Evolutionary conservation across 1,140 invertebrate species (phyloP), one percentile per base, ranked within the genome.

Genomic region (Bombus breviceps): DNA sequence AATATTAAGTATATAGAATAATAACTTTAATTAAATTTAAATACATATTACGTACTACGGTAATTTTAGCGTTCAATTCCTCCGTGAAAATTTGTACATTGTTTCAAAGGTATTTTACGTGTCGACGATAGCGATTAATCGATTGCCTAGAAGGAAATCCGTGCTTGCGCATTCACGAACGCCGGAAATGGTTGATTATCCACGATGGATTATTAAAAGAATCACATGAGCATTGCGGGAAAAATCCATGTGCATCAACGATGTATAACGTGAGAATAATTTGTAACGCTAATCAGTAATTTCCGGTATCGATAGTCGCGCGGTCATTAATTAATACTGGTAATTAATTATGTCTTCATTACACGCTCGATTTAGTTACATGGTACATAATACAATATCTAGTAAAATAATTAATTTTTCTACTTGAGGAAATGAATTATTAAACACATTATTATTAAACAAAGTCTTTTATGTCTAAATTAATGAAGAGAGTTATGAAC

Each of bases 151-250:
- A 15, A 53, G 34, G 47, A 39, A 81, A 71, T 59, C 28, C 15
- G 22, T n/a, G 25, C 25, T 72, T 34, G 25, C 9, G 22, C 5
- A 25, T 43, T 5, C 43, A 12, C 12, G 62, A 53, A 53, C 28
- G 3, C 28, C 68, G 79, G 68, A 81, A 81, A 15, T 22, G 25
- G 4, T 28, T n/a, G n/a, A 64, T 82, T 82, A 74, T 47, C 9
- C 0, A n/a, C 25, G 34, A 71, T 13, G 25, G 5, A 9, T 41
- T 59, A 32, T 32, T 22, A 57, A 18, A 59, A 59, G 18, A 59
- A 59, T 41, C 10, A 47, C 37, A 39, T 22, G 15, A 39, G 28
- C 34, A 39, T 71, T 57, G 13, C 43, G 9, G 3, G 18, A 39
- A 37, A 81, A 81, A 81, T 71, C 32, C 37, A 10, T 28, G 6